Conservation (phyloP, 2,113 vertebrate genomes). For the Suricata suricatta region DNA sequence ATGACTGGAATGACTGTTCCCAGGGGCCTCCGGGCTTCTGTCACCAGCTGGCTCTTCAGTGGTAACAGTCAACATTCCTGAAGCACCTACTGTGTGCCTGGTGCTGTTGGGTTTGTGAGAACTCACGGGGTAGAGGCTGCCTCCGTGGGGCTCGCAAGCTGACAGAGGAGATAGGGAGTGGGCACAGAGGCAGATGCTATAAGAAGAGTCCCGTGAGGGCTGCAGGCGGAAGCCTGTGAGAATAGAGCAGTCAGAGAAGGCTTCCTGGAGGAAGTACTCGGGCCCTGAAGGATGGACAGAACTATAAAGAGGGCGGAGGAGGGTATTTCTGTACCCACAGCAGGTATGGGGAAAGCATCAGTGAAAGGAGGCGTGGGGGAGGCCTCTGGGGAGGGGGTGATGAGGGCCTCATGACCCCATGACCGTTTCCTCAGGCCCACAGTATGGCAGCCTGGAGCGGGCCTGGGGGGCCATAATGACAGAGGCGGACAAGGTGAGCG, state of each 20-base stretch:
- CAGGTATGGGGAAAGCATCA: not conserved
- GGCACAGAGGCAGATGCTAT: not conserved
- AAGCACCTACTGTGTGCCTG: not conserved
- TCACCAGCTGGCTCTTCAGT: not conserved
- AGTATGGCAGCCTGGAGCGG: conserved; percentile 97
- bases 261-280: not conserved
- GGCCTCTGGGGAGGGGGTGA: not conserved
- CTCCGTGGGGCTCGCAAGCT: not conserved
- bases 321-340: not conserved
- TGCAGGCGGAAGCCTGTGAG: not conserved
- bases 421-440: conserved; percentile 89
- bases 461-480: conserved; percentile 97
- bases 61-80: not conserved
- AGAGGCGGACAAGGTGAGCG: conserved; percentile 96
- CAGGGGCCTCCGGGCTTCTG: not conserved
- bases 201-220: not conserved
- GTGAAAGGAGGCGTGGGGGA: not conserved
- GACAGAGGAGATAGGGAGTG: not conserved
- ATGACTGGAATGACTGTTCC: not conserved
- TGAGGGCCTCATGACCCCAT: not conserved
- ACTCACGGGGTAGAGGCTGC: not conserved
- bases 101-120: not conserved
- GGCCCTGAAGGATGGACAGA: not conserved
- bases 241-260: not conserved
- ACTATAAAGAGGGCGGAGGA: not conserved